These are phyloP conservation scores for Eulemur albifrons DNA, from an alignment of 2,797 vertebrate species.

Conservation along the genomic window DNA sequence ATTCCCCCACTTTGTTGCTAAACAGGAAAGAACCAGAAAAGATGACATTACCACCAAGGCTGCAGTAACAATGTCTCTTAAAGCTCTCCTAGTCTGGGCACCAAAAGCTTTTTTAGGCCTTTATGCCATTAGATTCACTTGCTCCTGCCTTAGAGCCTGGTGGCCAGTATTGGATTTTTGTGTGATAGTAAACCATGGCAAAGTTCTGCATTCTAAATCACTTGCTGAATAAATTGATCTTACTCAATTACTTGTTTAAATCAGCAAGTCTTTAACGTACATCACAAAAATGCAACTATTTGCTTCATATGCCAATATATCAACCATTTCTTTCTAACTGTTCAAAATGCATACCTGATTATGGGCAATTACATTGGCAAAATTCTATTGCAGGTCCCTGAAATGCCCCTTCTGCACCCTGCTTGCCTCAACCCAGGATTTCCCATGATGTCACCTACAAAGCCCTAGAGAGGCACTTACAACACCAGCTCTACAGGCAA, in stretches of 20 bases:
- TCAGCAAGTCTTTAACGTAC: not conserved
- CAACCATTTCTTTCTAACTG: not conserved
- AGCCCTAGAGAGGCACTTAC: not conserved
- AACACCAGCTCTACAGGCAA: not conserved
- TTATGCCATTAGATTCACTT: not conserved
- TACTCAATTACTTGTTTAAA: not conserved
- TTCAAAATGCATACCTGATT: not conserved
- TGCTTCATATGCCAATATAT: not conserved
- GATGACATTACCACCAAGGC: not conserved
- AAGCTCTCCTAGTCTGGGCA: not conserved
- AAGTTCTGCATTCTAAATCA: not conserved
- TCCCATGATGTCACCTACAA: not conserved
- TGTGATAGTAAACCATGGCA: not conserved
- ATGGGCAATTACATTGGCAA: not conserved
- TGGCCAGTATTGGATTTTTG: not conserved
- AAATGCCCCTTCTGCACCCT: not conserved
- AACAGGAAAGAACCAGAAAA: not conserved
- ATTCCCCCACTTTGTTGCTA: not conserved
- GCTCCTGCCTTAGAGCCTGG: not conserved
- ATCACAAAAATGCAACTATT: not conserved
- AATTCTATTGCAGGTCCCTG: not conserved
- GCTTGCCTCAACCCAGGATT: not conserved
- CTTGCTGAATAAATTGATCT: not conserved
- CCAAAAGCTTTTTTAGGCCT: not conserved
- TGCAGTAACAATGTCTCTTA: not conserved